Percentiles rank a stretch among this genome's conserved stretches.
phyloP scores from a whole-genome alignment of 2,797 vertebrate species.

The Rhadinocentrus ornatus region DNA sequence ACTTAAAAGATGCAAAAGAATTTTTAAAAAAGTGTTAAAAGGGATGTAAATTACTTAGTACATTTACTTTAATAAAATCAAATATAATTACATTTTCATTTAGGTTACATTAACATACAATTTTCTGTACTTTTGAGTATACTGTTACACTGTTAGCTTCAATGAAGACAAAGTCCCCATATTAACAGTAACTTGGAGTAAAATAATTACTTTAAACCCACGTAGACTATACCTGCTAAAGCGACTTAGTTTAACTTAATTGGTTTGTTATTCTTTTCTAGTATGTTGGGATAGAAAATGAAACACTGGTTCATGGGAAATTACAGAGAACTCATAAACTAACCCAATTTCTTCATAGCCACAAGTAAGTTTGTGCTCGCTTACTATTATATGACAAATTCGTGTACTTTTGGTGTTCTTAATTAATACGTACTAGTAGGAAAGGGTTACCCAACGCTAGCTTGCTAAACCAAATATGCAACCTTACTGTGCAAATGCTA shows the following conservation, averaged over 20 bases:
- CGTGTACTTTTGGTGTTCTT: background rate
- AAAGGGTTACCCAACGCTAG: background rate
- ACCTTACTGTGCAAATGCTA: constrained; percentile 44
- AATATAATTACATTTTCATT: too few species aligned
- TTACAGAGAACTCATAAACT: background rate
- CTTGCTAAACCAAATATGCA: constrained; percentile 17
- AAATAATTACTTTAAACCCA: too few species aligned
- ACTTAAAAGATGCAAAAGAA: background rate
- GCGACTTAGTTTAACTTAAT: too few species aligned
- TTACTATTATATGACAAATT: background rate
- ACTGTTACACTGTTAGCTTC: background rate
- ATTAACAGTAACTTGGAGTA: too few species aligned
- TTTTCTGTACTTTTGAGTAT: too few species aligned
- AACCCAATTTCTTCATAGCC: too few species aligned
- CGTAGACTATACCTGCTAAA: too few species aligned
- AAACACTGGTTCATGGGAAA: background rate
- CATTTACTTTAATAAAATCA: too few species aligned
- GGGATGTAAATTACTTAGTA: background rate
- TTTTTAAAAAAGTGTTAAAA: background rate
- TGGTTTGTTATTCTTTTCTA: too few species aligned
- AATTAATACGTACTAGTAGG: background rate
- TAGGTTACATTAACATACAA: too few species aligned
- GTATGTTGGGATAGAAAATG: background rate
- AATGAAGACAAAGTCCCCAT: background rate
- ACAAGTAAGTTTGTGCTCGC: background rate